Evolutionary conservation across 2,797 vertebrate species (phyloP), one percentile per base, ranked within the genome.

Genomic region (Muraenolepis orangiensis): DNA sequence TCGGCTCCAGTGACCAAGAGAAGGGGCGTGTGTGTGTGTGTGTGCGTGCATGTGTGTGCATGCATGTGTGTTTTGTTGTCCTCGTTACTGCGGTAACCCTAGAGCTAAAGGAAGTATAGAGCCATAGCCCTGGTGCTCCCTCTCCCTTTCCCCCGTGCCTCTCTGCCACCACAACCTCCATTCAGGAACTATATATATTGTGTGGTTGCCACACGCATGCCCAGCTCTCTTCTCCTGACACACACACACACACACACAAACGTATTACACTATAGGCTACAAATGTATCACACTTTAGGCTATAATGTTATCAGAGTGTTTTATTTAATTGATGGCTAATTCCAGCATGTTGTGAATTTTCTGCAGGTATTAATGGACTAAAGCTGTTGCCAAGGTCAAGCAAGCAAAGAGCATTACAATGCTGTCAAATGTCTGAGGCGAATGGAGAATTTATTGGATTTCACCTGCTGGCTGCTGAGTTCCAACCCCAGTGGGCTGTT

Each of bases 381-480:
- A n/a, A 71, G 61, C 77, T 64, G 31, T 73, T 61, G 69, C 10
- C 51, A 80, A 87, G 78, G 72, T 84, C 77, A 84, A 73, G 74
- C n/a, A 28, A 81, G 71, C 61, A 57, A 38, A 78, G 46, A 42
- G 29, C 42, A 28, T 8, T 32, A 64, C 72, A 82, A 72, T 46
- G 0, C 28, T 0, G 28, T 70, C 64, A 28, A 72, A 26, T 40
- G 28, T 72, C 18, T 26, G 13, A 36, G 20, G 16, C 29, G 66
- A 75, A 80, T n/a, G n/a, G 71, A n/a, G 51, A 67, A 61, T 6
- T 40, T 70, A 79, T 68, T 71, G 42, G 70, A 72, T 75, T 81
- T 73, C 57, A 82, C 73, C 76, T 82, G 71, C 78, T 74, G 66
- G 74, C 73, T n/a, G n/a, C n/a, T n/a, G n/a, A n/a, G n/a, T n/a